Evolutionary conservation across 1,140 invertebrate species (phyloP), one percentile per base, ranked within the genome.

Genomic region (Anadara kagoshimensis): DNA sequence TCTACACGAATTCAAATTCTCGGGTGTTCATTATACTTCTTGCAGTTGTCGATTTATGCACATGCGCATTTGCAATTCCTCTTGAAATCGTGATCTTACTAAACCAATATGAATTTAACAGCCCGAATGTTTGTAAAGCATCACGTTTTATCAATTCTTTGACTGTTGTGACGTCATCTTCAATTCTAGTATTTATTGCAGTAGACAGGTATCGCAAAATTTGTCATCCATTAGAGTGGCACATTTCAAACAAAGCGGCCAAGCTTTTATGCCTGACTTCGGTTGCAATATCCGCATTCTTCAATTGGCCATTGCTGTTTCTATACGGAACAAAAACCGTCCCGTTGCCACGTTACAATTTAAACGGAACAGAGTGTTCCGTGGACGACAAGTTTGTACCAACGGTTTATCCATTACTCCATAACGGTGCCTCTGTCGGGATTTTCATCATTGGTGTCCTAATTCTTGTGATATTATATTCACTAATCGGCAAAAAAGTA

Each of bases 191-290:
- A 0, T 56, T 75, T 16, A 85, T 85, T 45, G 78, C 81, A 20
- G 45, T 79, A 20, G 83, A 85, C 59, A 73, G 83, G 20, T 83
- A 78, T 66, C 63, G 76, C n/a, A 79, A 80, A 44, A 82, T 85
- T 5, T 85, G 83, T 49, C 73, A 67, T 29, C 81, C 83, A 0
- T 49, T 71, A 18, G 43, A 64, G 12, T 63, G 20, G 54, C 58
- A 77, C 18, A 69, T 83, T n/a, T 67, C 78, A 4, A 67, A 74
- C 14, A 70, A 26, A 18, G 56, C 53, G 4, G 75, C 80, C 5
- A 80, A 80, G 67, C 24, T 75, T 0, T 69, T 80, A 5, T 82
- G 82, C 54, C 24, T 68, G 26, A 29, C 56, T 12, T 67, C 76
- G 3, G 41, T 78, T 41, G 18, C 73, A 22, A 67, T 76, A 43